Conservation (phyloP, 2,113 vertebrate genomes). For the Coreoperca whiteheadi region DNA sequence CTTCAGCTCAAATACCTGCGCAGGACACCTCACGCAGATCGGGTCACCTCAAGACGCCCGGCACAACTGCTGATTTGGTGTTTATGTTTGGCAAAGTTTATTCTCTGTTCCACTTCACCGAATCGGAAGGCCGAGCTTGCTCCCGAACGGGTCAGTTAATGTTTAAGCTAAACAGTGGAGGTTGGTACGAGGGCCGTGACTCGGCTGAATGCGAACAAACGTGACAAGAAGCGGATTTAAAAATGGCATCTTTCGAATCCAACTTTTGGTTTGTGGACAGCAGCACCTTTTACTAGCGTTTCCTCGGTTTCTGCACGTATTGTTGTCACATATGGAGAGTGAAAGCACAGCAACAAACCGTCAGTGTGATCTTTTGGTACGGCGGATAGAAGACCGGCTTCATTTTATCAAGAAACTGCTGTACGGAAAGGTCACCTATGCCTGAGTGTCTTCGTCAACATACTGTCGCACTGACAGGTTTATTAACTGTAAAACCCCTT, state of each 20-base stretch:
- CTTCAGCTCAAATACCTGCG: conserved; percentile 37
- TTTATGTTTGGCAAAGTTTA: neutral
- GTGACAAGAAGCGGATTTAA: neutral
- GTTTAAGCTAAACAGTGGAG: neutral
- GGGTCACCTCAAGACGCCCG: neutral
- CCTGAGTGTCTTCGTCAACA: too few relatives aligned
- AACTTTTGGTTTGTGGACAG: neutral
- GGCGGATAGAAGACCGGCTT: too few relatives aligned
- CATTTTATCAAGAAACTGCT: too few relatives aligned
- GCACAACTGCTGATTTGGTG: too few relatives aligned
- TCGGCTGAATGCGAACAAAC: neutral
- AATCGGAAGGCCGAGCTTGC: neutral
- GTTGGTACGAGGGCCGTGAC: neutral
- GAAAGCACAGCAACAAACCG: neutral
- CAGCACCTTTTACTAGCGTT: neutral
- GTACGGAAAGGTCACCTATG: too few relatives aligned
- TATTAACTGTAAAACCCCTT: too few relatives aligned
- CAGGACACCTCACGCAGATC: neutral
- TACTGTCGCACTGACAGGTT: too few relatives aligned
- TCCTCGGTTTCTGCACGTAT: neutral
- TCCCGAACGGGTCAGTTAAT: neutral
- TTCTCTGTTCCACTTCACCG: neutral
- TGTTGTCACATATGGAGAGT: neutral
- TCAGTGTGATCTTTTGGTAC: neutral
- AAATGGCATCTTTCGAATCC: neutral